Base-by-base conservation (phyloP, 2,888 invertebrate genomes). In the Tetragonula carbonaria region DNA sequence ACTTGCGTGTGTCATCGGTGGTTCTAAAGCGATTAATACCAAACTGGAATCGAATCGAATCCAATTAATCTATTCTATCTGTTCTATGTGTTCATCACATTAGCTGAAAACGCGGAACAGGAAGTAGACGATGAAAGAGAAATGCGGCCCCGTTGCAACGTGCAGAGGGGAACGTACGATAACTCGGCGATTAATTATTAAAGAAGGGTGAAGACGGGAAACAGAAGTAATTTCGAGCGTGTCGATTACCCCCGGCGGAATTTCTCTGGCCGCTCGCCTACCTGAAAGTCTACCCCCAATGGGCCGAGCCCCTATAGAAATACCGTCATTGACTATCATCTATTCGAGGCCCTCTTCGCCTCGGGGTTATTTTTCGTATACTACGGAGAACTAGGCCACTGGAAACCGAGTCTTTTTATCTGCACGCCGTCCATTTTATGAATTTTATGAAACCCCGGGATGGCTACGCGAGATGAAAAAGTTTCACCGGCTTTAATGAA, bases 251-350 rank as follows among this genome's bases (percentile, higher is more conserved):
- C 74, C 75, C 67, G 82, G 76, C 72, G n/a, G 74, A 82, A 65
- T 85, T 74, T 45, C 71, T 74, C 80, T 55, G 66, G 55, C 65
- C 33, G 45, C 53, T 38, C 33, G n/a, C 16, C 71, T 59, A 66
- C 50, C 59, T 77, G 77, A 71, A 68, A 80, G 68, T 82, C 79
- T 59, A 68, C 59, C 78, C 50, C 45, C 45, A 8, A 62, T 66
- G 62, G 74, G 50, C 8, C 81, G 45, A 55, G 71, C 55, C 73
- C 74, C 80, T 80, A 87, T 86, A 87, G 87, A 85, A 79, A 51
- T 74, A 73, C 85, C 83, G 86, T 88, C 90, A 89, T 89, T 88
- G 89, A 89, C 90, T 89, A 88, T 83, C 88, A 87, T 90, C 85
- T 80, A 87, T 87, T 89, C 85, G 90, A 77, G 87, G 71, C 79